A percentile compares a stretch with the other conserved stretches of the same genome.
phyloP scores from a whole-genome alignment of 2,113 vertebrate genomes.

The Cyphomyrus plagiostoma region DNA sequence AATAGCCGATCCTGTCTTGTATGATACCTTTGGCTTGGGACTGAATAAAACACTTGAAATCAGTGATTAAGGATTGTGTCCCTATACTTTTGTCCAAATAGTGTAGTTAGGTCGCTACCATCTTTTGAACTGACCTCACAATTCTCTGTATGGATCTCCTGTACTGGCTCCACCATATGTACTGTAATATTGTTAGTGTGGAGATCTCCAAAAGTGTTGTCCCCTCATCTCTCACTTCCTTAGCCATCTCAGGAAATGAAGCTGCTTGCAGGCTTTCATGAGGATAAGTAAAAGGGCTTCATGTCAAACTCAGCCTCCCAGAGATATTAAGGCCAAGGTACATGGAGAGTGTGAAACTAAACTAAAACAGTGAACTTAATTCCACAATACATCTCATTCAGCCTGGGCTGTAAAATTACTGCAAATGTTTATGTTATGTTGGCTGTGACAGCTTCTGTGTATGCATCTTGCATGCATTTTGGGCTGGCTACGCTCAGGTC shows the following conservation, averaged over 20 bases:
- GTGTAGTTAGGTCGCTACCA: background rate
- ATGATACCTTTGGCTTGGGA: background rate
- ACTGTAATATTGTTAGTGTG: background rate
- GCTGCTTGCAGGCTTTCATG: background rate
- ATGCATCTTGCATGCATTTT: too few species aligned
- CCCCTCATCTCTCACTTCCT: background rate
- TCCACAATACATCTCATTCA: background rate
- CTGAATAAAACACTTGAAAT: background rate
- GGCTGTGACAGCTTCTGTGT: background rate
- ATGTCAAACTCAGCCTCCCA: background rate
- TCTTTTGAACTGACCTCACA: background rate
- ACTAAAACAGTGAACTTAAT: background rate
- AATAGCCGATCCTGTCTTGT: too few species aligned
- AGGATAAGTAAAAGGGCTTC: background rate
- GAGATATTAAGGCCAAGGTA: background rate
- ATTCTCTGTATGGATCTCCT: background rate
- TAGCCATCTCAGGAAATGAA: background rate
- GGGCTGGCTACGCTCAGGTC: too few species aligned
- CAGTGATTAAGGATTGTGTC: background rate
- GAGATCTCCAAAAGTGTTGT: background rate
- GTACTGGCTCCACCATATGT: background rate
- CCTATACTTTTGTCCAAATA: background rate
- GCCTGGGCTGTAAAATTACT: background rate
- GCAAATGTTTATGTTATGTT: background rate
- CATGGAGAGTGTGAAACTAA: background rate